These are phyloP conservation scores for Rhadina sibilatrix DNA, from an alignment of 2,113 vertebrate genomes.

Conservation along the genomic window DNA sequence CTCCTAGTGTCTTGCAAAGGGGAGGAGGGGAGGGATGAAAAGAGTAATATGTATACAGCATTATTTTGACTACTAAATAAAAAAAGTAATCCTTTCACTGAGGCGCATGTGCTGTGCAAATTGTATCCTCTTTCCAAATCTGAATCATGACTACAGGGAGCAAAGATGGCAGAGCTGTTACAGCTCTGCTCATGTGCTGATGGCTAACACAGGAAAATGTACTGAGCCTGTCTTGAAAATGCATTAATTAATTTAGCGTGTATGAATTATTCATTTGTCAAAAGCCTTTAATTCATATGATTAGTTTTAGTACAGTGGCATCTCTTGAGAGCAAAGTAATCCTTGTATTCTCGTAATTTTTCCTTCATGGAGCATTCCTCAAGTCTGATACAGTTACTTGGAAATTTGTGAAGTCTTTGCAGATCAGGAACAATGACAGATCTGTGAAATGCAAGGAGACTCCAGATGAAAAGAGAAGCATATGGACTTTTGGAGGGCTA, in stretches of 20 bases:
- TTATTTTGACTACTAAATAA: neutral
- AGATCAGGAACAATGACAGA: conserved; percentile 51
- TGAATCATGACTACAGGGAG: conserved; percentile 3
- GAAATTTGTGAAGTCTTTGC: conserved; percentile 35
- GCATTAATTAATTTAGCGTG: conserved; percentile 74
- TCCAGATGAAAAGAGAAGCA: conserved; percentile 35
- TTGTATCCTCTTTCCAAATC: neutral
- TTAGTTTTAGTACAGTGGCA: conserved; percentile 68
- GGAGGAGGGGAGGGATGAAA: neutral
- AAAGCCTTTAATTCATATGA: conserved; percentile 76
- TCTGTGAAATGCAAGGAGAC: neutral
- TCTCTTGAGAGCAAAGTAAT: conserved; percentile 53
- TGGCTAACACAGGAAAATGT: neutral
- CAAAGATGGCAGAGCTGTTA: conserved; percentile 17
- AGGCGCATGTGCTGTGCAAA: neutral
- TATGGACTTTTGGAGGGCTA: neutral
- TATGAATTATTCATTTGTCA: conserved; percentile 84
- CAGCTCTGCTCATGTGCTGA: neutral
- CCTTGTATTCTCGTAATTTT: conserved; percentile 51
- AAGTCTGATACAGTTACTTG: neutral
- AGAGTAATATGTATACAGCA: neutral
- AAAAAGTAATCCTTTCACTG: neutral
- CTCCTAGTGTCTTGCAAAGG: neutral
- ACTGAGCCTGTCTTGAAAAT: conserved; percentile 47
- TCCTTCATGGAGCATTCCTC: conserved; percentile 27